A percentile compares a stretch with the other conserved stretches of the same genome.
Evolutionary conservation across 2,113 vertebrate species (phyloP).

Genomic region (Apodemus speciosus): DNA sequence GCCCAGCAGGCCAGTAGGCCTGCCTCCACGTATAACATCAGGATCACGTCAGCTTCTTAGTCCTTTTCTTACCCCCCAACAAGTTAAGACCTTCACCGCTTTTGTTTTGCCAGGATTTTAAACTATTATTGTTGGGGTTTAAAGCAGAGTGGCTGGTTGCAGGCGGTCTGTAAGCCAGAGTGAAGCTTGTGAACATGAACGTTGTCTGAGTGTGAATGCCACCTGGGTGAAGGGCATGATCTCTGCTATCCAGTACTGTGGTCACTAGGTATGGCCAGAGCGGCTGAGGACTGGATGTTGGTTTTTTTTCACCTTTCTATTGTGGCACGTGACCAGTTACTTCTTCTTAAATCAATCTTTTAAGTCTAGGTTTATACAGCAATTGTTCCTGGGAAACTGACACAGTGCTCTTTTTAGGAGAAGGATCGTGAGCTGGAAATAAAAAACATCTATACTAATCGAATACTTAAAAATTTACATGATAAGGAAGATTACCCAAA

Average conservation of each 20-base stretch:
- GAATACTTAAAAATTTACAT: slow-evolving; percentile 78
- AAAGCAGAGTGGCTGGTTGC: neutral
- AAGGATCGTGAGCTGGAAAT: slow-evolving; percentile 83
- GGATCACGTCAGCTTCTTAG: neutral
- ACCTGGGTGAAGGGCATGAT: accelerated
- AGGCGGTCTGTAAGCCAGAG: too few relatives aligned
- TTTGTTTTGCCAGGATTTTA: neutral
- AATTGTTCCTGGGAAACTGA: neutral
- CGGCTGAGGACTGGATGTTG: neutral
- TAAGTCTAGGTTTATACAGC: neutral
- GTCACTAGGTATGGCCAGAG: neutral
- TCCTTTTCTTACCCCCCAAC: too few relatives aligned
- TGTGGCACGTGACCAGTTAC: too few relatives aligned
- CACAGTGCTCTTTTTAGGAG: slow-evolving; percentile 81
- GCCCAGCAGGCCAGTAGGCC: neutral
- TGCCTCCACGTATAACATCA: neutral
- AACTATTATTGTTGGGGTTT: neutral
- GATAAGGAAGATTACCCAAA: slow-evolving; percentile 74
- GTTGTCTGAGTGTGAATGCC: neutral
- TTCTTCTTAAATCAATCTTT: too few relatives aligned
- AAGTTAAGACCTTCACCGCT: neutral
- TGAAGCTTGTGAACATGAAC: too few relatives aligned
- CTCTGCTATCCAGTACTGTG: neutral
- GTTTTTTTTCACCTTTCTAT: neutral
- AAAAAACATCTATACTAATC: slow-evolving; percentile 87